A percentile compares a stretch with the other conserved stretches of the same genome.
phyloP scores from a whole-genome alignment of 1,140 invertebrate genomes.

The Cyrtorhinus lividipennis region DNA sequence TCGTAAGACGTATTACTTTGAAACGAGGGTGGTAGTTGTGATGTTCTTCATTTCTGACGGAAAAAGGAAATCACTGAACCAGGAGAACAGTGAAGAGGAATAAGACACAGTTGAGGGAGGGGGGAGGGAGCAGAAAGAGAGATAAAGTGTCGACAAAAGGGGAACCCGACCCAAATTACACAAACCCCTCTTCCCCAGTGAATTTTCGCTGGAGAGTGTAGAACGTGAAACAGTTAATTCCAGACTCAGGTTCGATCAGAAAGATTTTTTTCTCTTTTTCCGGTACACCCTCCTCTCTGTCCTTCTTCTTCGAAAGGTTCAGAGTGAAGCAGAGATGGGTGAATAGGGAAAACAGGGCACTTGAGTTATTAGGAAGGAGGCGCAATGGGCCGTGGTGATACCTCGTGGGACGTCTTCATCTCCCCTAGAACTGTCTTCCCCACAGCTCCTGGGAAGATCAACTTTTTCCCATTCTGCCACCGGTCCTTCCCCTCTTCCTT shows the following conservation, averaged over 20 bases:
- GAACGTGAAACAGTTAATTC: background rate
- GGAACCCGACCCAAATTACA: conserved; percentile 4
- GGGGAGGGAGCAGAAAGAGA: background rate
- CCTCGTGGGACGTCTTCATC: conserved; percentile 7
- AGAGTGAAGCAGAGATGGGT: background rate
- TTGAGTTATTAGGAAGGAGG: conserved; percentile 10
- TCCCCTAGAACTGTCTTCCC: background rate
- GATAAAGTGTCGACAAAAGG: conserved; percentile 8
- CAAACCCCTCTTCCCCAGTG: background rate
- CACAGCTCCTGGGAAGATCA: background rate
- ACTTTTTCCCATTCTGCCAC: background rate
- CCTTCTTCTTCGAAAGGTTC: background rate
- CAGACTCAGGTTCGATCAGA: background rate
- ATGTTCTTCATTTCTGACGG: background rate
- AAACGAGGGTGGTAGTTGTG: background rate
- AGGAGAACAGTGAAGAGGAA: conserved; percentile 1
- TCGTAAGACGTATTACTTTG: conserved; percentile 3
- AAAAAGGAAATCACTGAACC: conserved; percentile 1
- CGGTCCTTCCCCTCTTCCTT: background rate
- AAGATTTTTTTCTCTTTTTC: background rate
- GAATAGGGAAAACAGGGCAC: background rate
- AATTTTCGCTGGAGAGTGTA: background rate
- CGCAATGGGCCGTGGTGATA: conserved; percentile 14
- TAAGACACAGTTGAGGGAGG: background rate
- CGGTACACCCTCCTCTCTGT: background rate